Evolutionary conservation across 2,797 vertebrate species (phyloP).

Genomic region (Phoeniculus purpureus): DNA sequence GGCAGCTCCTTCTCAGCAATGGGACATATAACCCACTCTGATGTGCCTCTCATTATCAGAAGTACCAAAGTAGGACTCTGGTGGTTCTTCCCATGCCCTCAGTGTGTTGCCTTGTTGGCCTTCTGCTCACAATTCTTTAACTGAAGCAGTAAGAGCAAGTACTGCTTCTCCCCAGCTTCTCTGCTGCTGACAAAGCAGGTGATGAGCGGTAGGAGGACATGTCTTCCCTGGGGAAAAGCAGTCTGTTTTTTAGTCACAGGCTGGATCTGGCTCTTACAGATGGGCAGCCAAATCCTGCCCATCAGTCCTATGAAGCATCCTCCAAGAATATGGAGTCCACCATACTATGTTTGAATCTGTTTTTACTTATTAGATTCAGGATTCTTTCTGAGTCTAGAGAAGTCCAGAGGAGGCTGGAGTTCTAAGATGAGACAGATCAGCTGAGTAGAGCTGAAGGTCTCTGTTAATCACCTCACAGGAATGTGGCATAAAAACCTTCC

Average conservation of each 20-base stretch:
- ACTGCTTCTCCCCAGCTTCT: neutral
- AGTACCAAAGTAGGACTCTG: accelerated
- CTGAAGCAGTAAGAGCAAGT: neutral
- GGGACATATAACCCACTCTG: neutral
- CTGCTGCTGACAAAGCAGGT: neutral
- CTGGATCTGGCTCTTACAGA: neutral
- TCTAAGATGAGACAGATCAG: neutral
- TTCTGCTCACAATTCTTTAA: neutral
- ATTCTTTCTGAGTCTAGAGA: neutral
- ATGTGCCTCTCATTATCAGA: accelerated
- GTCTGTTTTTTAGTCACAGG: neutral
- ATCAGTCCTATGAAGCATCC: neutral
- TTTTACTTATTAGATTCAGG: neutral
- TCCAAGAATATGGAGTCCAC: neutral
- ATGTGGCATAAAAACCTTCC: neutral
- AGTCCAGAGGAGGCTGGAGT: neutral
- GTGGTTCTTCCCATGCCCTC: neutral
- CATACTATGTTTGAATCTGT: neutral
- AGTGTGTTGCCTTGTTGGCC: accelerated
- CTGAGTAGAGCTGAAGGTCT: neutral
- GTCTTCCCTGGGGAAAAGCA: neutral
- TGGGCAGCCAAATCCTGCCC: neutral
- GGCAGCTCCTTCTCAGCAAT: neutral
- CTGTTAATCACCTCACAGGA: neutral
- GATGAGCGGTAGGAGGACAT: accelerated